These are phyloP conservation scores for Python bivittatus DNA, from an alignment of 2,113 vertebrate species.

Conservation along the genomic window DNA sequence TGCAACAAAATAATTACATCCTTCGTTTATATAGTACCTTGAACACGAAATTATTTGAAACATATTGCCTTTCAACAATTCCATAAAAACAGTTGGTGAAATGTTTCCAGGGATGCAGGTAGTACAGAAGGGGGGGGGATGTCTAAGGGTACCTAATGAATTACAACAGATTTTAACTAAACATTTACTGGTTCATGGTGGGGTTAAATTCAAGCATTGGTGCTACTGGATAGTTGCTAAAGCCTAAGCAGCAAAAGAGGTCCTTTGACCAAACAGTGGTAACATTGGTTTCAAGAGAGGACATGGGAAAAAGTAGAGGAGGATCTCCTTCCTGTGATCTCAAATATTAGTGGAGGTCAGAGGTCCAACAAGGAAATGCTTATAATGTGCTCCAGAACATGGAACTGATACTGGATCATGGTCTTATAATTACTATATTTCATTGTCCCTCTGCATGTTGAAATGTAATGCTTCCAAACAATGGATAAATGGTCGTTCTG, in stretches of 20 bases:
- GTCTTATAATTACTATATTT: not conserved
- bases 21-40: not conserved
- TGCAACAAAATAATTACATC: not conserved
- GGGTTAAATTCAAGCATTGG: not conserved
- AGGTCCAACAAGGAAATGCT: not conserved
- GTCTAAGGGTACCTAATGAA: not conserved
- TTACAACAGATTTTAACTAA: not conserved
- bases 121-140: not conserved
- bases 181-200: not conserved
- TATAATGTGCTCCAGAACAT: not conserved
- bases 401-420: not conserved
- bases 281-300: not conserved
- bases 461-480: not conserved
- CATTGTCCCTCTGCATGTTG: not conserved
- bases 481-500: not conserved
- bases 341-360: not conserved
- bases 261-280: not conserved
- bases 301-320: not conserved
- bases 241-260: not conserved
- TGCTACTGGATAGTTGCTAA: not conserved
- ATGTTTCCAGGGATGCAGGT: not conserved
- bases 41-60: not conserved
- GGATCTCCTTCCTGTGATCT: not conserved
- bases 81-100: not conserved
- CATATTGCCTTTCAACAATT: not conserved